Base-by-base conservation (phyloP, 2,888 invertebrate species). In the Sinopyrophorus schimmeli region DNA sequence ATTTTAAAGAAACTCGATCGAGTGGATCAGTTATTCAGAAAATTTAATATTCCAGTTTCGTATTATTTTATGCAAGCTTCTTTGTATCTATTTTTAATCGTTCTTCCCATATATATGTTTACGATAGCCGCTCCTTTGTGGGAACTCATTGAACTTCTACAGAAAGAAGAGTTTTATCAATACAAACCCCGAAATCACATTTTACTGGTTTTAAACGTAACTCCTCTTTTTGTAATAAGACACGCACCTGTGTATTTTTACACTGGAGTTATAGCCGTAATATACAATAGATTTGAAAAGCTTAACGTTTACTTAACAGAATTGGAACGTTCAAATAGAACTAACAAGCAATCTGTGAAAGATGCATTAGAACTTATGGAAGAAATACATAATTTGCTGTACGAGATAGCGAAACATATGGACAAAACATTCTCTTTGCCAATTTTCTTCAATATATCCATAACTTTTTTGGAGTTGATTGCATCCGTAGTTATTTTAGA, bases 391-490 rank as follows among this genome's bases (percentile, higher is more conserved):
- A 28, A 26, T 10, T 10, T 28, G n/a, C 23, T 24, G 3, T 43
- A 9, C 16, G 26, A 35, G n/a, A 15, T 27, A 9, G 5, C 26
- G 5, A 17, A 10, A 10, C n/a, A 35, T 11, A 43, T 23, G 2
- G 21, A 12, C 3, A 1, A 1, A 2, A 20, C 26, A 6, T 35
- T 43, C 20, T 10, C 27, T 3, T 9, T 43, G 6, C 14, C 35
- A 1, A 28, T 43, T 6, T 28, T 43, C 7, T 28, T 9, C 10
- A 35, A 35, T 17, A 5, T 35, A 15, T 11, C 35, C 5, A 21
- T 35, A 1, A 43, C 43, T 3, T 43, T 43, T 43, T 20, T 34
- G 18, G 43, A 43, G 5, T 16, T 43, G 2, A 14, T 43, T 3
- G 11, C 20, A 1, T n/a, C 28, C 5, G 12, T 35, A 2, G 43